Evolutionary conservation across 2,797 vertebrate genomes (phyloP).

Genomic region (Acipenser transmontanus): DNA sequence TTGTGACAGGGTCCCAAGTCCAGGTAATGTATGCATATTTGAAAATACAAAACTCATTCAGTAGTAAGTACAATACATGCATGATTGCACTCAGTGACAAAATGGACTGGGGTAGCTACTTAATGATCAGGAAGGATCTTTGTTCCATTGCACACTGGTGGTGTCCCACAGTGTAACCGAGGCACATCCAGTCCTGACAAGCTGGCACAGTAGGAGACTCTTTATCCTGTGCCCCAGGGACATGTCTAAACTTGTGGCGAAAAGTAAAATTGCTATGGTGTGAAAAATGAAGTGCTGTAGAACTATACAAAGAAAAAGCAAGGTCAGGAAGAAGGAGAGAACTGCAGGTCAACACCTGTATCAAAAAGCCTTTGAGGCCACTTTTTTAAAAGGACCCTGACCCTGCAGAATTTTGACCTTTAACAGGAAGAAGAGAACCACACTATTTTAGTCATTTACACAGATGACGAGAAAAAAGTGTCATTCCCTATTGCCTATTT

Average conservation of each 20-base stretch:
- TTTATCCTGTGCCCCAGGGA: background rate
- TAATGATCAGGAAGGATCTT: background rate
- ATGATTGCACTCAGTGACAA: background rate
- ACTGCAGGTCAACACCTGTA: background rate
- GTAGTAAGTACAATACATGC: background rate
- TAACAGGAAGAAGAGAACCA: no score
- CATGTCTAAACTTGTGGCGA: background rate
- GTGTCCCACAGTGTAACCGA: background rate
- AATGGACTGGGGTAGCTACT: background rate
- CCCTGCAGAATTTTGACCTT: no score
- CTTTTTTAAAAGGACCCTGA: no score
- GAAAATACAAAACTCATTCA: background rate
- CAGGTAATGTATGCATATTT: slow-evolving; percentile 61
- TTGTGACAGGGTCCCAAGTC: slow-evolving; percentile 77
- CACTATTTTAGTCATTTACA: no score
- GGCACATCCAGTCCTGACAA: background rate
- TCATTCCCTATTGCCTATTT: no score
- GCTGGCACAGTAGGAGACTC: background rate
- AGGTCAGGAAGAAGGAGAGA: background rate
- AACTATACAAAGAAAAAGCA: background rate
- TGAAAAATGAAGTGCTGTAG: background rate
- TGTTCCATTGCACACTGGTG: background rate
- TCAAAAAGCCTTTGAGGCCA: background rate
- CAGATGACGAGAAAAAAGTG: no score
- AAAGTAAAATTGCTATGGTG: background rate